Percentiles rank a stretch among this genome's conserved stretches.
These are phyloP conservation scores for Pitangus sulphuratus DNA, from an alignment of 2,797 vertebrate species.

Conservation along the genomic window DNA sequence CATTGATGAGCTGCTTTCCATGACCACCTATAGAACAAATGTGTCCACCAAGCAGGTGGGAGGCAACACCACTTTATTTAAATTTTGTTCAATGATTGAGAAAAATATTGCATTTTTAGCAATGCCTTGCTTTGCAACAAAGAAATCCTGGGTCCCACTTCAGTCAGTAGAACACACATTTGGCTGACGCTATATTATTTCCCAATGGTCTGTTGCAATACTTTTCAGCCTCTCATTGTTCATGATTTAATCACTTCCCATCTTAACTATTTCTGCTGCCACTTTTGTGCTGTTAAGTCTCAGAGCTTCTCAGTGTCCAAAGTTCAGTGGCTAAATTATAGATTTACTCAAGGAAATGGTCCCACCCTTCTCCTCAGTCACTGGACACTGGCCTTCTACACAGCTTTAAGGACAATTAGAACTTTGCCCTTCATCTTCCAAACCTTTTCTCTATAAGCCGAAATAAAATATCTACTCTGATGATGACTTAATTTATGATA, in stretches of 20 bases:
- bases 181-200: slow-evolving; percentile 13
- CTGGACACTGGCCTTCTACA: background rate
- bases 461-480: background rate
- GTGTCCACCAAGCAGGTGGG: background rate
- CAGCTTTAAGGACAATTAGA: background rate
- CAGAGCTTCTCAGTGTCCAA: background rate
- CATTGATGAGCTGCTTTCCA: background rate
- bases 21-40: background rate
- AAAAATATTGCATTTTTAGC: background rate
- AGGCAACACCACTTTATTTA: background rate
- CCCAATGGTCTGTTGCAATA: slow-evolving; percentile 32
- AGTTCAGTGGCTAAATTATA: slow-evolving; percentile 27
- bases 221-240: slow-evolving; percentile 38
- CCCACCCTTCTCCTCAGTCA: slow-evolving; percentile 12
- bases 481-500: background rate
- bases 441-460: background rate
- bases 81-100: background rate
- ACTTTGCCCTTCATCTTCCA: slow-evolving; percentile 13
- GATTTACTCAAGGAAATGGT: slow-evolving; percentile 34
- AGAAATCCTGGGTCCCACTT: background rate
- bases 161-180: background rate
- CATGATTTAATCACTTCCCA: slow-evolving; percentile 32
- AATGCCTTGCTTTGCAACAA: background rate
- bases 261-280: slow-evolving; percentile 20
- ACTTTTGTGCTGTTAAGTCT: slow-evolving; percentile 5